A percentile compares a stretch with the other conserved stretches of the same genome.
Evolutionary conservation across 2,113 vertebrate genomes (phyloP).

Genomic region (Muscicapa adusta): DNA sequence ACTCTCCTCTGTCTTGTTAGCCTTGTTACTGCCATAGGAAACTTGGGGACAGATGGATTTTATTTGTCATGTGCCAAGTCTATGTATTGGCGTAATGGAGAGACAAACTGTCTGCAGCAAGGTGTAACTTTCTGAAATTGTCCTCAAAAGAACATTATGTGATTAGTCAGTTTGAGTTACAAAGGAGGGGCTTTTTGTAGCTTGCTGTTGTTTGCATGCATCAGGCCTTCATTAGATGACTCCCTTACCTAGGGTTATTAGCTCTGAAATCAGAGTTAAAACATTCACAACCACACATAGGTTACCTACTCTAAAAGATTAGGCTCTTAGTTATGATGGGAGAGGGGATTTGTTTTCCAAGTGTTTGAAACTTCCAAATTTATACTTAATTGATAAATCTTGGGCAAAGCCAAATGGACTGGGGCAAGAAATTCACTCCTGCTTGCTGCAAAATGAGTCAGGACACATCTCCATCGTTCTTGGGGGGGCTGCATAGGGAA

Average conservation of each 20-base stretch:
- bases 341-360: not conserved
- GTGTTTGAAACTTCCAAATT: not conserved
- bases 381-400: not conserved
- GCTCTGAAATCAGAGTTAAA: not conserved
- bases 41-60: constrained; percentile 1
- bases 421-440: not conserved
- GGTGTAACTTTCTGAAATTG: constrained; percentile 14
- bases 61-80: not conserved
- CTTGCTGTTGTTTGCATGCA: not conserved
- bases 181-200: not conserved
- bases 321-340: not conserved
- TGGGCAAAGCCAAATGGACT: not conserved
- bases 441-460: not conserved
- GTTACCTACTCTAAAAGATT: not conserved
- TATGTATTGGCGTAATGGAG: not conserved
- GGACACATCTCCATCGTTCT: fast-evolving
- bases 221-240: not conserved
- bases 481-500: not conserved
- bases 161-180: not conserved
- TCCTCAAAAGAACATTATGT: not conserved
- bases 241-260: not conserved
- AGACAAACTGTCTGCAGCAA: constrained; percentile 21
- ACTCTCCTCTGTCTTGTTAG: not conserved
- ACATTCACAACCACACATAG: not conserved
- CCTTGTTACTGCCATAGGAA: not conserved